Evolutionary conservation across 2,113 vertebrate genomes (phyloP).

Genomic region (Lepus americanus): DNA sequence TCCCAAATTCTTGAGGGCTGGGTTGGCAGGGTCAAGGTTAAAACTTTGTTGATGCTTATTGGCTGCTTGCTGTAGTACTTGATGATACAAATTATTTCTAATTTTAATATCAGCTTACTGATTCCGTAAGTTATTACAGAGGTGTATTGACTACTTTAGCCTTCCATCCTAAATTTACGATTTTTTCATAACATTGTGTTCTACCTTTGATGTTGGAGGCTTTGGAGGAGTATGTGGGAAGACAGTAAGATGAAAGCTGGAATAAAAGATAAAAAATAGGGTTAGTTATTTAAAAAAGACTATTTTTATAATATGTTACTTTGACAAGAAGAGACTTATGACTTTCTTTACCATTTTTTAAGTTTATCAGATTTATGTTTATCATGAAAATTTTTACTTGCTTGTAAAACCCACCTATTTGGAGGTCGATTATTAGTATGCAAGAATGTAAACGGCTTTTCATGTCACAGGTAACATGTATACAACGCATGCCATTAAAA

Average conservation of each 20-base stretch:
- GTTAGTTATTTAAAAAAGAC: conserved; percentile 57
- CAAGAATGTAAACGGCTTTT: conserved; percentile 39
- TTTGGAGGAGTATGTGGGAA: conserved; percentile 49
- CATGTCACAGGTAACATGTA: not conserved
- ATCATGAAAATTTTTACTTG: conserved; percentile 24
- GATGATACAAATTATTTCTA: conserved; percentile 18
- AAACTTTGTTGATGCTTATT: conserved; percentile 41
- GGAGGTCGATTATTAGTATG: not conserved
- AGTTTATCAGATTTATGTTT: conserved; percentile 59
- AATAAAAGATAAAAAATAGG: conserved; percentile 46
- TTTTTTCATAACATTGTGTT: conserved; percentile 59
- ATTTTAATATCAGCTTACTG: not conserved
- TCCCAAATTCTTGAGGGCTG: conserved; percentile 54
- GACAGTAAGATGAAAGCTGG: not conserved
- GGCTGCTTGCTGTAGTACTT: conserved; percentile 22
- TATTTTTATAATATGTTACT: conserved; percentile 43
- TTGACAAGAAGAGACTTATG: not conserved
- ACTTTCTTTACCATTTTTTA: conserved; percentile 1
- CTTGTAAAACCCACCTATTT: not conserved
- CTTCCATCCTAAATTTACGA: not conserved
- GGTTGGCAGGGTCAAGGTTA: conserved; percentile 56
- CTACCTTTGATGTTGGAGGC: conserved; percentile 48
- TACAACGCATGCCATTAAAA: not conserved
- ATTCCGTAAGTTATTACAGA: conserved; percentile 27
- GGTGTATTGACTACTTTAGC: not conserved